phyloP scores from a whole-genome alignment of 2,888 invertebrate genomes.

The Drosophila leonis region DNA sequence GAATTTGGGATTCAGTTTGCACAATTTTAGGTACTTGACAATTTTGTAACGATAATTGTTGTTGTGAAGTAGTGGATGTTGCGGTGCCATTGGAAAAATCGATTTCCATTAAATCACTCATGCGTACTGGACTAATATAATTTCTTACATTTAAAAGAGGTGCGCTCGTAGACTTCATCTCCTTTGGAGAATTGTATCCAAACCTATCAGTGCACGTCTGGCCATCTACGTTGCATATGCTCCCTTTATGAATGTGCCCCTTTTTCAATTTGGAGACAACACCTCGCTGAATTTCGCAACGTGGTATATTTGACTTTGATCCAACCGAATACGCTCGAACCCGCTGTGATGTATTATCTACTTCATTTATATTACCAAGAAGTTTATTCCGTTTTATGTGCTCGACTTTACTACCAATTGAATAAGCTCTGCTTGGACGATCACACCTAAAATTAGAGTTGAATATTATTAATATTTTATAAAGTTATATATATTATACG shows the following conservation, averaged over 20 bases:
- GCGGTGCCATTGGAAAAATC: conserved; percentile 87
- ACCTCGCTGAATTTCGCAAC: conserved; percentile 82
- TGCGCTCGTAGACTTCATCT: conserved; percentile 89
- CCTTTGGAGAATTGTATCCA: conserved; percentile 57
- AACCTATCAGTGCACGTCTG: conserved; percentile 36
- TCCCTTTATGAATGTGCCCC: conserved; percentile 61
- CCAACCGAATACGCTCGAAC: conserved; percentile 93
- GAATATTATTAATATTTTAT: not conserved
- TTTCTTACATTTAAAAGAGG: conserved; percentile 87
- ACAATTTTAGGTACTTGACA: conserved; percentile 35
- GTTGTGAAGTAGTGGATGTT: conserved; percentile 48
- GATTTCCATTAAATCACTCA: conserved; percentile 94
- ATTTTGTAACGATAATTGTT: conserved; percentile 43
- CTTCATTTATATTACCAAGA: conserved; percentile 85
- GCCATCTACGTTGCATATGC: conserved; percentile 70
- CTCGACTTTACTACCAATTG: conserved; percentile 93
- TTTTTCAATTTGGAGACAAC: conserved; percentile 68
- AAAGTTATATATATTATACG: too few species aligned
- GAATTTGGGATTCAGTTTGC: conserved; percentile 25
- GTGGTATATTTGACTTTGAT: conserved; percentile 87
- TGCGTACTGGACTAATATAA: conserved; percentile 87
- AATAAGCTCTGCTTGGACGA: conserved; percentile 92
- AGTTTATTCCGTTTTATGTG: conserved; percentile 87
- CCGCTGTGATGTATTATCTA: conserved; percentile 86
- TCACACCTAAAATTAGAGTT: conserved; percentile 65